Conservation (phyloP, 2,888 invertebrate species). For the Oxytorus armatus region DNA sequence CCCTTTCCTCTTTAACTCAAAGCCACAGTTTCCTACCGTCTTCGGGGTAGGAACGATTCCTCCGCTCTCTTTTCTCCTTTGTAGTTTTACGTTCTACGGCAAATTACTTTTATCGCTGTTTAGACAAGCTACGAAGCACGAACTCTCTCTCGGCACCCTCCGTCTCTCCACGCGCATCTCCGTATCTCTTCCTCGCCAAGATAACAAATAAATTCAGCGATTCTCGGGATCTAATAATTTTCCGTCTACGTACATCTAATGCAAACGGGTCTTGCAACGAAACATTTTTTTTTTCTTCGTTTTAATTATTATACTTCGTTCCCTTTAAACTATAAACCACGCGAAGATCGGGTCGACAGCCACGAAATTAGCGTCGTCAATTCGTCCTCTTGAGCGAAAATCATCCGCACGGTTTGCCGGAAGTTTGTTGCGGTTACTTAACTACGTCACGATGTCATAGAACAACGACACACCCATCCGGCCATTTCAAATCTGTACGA, state of each 20-base stretch:
- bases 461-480: neutral
- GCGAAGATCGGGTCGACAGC: conserved; percentile 23
- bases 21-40: neutral
- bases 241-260: neutral
- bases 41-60: conserved; percentile 12
- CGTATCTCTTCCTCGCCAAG: conserved; percentile 51
- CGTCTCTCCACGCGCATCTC: conserved; percentile 31
- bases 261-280: neutral
- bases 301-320: too few relatives aligned
- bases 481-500: too few relatives aligned
- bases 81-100: conserved; percentile 75
- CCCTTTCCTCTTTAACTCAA: neutral
- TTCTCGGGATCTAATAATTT: neutral
- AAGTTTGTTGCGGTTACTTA: conserved; percentile 47
- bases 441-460: conserved; percentile 11
- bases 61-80: conserved; percentile 66
- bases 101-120: conserved; percentile 76
- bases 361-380: conserved; percentile 41
- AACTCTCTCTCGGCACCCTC: conserved; percentile 64
- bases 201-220: conserved; percentile 48
- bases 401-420: conserved; percentile 51
- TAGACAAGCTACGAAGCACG: conserved; percentile 71
- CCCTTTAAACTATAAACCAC: neutral
- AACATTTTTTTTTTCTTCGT: conserved; percentile 5
- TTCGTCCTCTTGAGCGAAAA: conserved; percentile 29